Base-by-base conservation (phyloP, 2,888 invertebrate genomes). In the Sinohyriopsis cumingii region DNA sequence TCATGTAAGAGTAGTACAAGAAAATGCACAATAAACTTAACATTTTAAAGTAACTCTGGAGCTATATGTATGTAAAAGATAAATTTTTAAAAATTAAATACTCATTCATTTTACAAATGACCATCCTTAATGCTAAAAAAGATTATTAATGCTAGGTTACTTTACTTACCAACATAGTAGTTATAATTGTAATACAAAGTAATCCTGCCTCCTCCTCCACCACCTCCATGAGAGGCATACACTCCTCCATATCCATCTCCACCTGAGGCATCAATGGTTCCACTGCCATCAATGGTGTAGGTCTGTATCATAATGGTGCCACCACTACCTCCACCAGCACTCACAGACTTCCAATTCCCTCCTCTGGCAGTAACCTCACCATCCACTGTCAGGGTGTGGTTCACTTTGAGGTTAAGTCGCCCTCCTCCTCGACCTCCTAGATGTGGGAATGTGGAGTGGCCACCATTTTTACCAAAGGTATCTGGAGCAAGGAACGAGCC, bases 271-370 rank as follows among this genome's bases (percentile, higher is more conserved):
- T 81, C 80, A 56, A 84, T 75, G 18, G 68, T 59, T 54, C 85
- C 85, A 65, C 71, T 76, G 12, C 85, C 85, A 71, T 82, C 81
- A 24, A 85, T 66, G 0, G 78, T 82, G 63, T 78, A 77, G 1
- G 83, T 77, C 55, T 77, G 61, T 20, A 85, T 81, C 66, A 76
- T 72, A 33, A 84, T 76, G 67, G 77, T 69, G n/a, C 85, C 85
- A 15, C 83, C 85, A 67, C 83, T 82, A n/a, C 84, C 84, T 53
- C 85, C 85, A 12, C 84, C 85, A 24, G 83, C 77, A 28, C 71
- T 70, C 28, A 80, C 77, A 0, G 85, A 84, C 59, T 69, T 66
- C 76, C 76, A 82, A 55, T 71, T 63, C 45, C 85, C 84, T n/a
- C 84, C 85, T 20, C 69, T 68, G 7, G 80, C 78, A 24, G 45